Base-by-base conservation (phyloP, 2,888 invertebrate species). In the Chironomus tentans region DNA sequence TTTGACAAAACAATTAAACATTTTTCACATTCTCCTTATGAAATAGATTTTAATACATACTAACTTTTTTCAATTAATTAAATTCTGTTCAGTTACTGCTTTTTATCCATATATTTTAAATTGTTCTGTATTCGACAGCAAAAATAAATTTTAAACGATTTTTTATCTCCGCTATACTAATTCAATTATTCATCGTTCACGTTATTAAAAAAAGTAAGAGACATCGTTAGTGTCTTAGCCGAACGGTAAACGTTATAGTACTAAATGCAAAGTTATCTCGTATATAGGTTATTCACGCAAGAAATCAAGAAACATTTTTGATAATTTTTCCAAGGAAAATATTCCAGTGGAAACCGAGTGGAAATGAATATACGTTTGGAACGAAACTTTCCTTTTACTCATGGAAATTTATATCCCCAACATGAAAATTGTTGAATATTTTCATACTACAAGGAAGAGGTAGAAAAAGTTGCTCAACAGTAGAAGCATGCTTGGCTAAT, bases 371-470 rank as follows among this genome's bases (percentile, higher is more conserved):
- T 24, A 15, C 46, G 24, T 21, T n/a, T 73, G 73, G 73, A 73
- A 73, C 6, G 7, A 4, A 10, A 38, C 10, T 10, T 38, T 10
- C 38, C 38, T 10, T 38, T 10, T 38, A 38, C 1, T 38, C 10
- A 4, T 73, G 70, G 50, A 47, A 74, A 74, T 68, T 68, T 68
- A 65, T 68, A 74, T 74, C 68, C 46, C 68, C 68, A 65, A 46
- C 22, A 15, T 13, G 15, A n/a, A 74, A 74, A 74, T 74, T 74
- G 74, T 74, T 74, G 74, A 74, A 74, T 68, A 61, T 74, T 62
- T 28, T 73, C n/a, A 38, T 46, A 68, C n/a, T 38, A 68, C 68
- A 68, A 28, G 15, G 10, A 28, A 68, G 10, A n/a, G 4, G 46
- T 21, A 4, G 21, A 65, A 38, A 68, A 38, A 22, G 22, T 21